Conservation (phyloP, 1,140 invertebrate species). For the Lysiphlebus fabarum region DNA sequence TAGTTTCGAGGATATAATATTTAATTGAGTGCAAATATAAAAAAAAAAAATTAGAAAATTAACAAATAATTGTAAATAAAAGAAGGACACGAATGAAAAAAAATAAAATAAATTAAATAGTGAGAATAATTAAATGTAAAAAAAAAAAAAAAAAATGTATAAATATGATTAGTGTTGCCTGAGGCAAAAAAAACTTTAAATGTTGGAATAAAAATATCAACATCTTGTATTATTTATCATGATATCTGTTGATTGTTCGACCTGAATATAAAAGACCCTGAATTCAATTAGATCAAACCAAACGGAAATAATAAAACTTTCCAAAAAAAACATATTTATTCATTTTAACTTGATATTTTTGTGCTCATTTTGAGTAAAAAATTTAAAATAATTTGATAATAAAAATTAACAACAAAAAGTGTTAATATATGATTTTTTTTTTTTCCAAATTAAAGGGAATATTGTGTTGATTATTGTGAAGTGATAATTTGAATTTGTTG, state of each 20-base stretch:
- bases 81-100: too few species aligned
- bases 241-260: conserved; percentile 19
- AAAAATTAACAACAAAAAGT: too few species aligned
- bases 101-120: not conserved
- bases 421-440: too few species aligned
- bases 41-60: not conserved
- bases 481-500: too few species aligned
- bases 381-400: too few species aligned
- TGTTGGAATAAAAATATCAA: conserved; percentile 13
- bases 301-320: not conserved
- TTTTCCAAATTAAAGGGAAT: too few species aligned
- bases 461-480: too few species aligned
- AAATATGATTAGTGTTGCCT: conserved; percentile 4
- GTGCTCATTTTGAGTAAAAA: too few species aligned
- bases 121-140: not conserved
- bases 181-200: conserved; percentile 13
- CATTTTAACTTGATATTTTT: too few species aligned
- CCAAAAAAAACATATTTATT: too few species aligned
- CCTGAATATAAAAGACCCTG: conserved; percentile 21
- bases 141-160: conserved; percentile 14
- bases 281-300: conserved; percentile 1
- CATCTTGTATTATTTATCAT: conserved; percentile 4
- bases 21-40: not conserved
- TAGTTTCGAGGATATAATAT: too few species aligned
- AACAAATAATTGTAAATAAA: not conserved